A percentile compares a stretch with the other conserved stretches of the same genome.
Conservation (phyloP, 2,113 vertebrate genomes). For the Bufo gargarizans region DNA sequence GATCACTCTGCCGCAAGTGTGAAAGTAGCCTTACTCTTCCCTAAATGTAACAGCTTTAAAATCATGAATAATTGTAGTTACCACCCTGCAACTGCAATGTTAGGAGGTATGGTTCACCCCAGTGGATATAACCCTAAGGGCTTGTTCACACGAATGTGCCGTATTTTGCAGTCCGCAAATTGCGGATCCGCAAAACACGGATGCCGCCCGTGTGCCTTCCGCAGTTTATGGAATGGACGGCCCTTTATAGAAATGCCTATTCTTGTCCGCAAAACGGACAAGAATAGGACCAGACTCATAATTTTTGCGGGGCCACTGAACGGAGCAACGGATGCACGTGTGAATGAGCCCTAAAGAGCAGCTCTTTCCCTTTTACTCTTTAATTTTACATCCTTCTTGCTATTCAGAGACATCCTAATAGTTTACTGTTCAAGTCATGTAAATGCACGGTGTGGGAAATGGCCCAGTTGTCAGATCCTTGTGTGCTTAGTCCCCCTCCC, state of each 20-base stretch:
- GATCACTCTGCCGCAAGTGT: too few relatives aligned
- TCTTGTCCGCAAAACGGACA: too few relatives aligned
- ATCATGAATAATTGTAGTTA: background rate
- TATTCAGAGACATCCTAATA: conserved; percentile 17
- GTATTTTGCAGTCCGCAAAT: too few relatives aligned
- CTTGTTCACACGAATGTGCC: too few relatives aligned
- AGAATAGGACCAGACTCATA: too few relatives aligned
- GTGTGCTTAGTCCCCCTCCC: background rate
- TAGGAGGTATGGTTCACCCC: background rate
- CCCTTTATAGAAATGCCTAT: too few relatives aligned
- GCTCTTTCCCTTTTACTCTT: background rate
- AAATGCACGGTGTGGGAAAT: conserved; percentile 24
- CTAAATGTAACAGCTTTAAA: background rate
- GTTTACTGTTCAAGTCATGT: conserved; percentile 15
- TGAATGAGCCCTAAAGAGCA: background rate
- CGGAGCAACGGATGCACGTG: too few relatives aligned
- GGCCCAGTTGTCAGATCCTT: conserved; percentile 28
- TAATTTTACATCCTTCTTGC: conserved; percentile 8
- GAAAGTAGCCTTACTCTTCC: too few relatives aligned
- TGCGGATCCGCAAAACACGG: too few relatives aligned
- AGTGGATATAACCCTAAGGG: background rate
- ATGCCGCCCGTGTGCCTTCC: too few relatives aligned
- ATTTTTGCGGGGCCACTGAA: too few relatives aligned
- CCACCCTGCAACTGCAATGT: background rate
- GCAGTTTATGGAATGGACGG: too few relatives aligned